A percentile compares a stretch with the other conserved stretches of the same genome.
These are phyloP conservation scores for Marisa cornuarietis DNA, from an alignment of 1,140 invertebrate species.

Conservation along the genomic window DNA sequence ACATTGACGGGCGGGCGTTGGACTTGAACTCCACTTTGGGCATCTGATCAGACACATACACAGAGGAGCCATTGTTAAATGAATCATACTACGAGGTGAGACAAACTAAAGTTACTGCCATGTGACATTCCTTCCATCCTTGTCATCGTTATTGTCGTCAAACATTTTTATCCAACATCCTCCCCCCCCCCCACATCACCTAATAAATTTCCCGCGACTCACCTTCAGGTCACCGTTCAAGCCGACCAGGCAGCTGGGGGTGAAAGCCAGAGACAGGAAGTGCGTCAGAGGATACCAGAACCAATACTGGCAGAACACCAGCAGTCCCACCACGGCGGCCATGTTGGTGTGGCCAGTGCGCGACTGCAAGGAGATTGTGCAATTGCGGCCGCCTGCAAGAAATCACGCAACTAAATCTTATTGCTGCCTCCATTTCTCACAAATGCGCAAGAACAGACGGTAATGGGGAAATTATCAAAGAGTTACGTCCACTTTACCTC, in stretches of 20 bases:
- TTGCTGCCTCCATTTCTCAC: neutral
- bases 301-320: slow-evolving; percentile 99
- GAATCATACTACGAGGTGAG: neutral
- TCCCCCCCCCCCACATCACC: neutral
- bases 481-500: neutral
- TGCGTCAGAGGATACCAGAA: slow-evolving; percentile 99
- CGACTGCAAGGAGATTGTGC: slow-evolving; percentile 94
- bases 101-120: too few species aligned
- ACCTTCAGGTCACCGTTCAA: slow-evolving; percentile 92
- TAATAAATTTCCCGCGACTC: neutral
- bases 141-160: too few species aligned
- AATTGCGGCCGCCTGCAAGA: slow-evolving; percentile 90
- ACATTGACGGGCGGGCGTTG: slow-evolving; percentile 92
- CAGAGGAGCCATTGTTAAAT: neutral
- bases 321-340: slow-evolving; percentile 95
- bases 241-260: slow-evolving; percentile 94
- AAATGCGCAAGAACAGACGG: neutral
- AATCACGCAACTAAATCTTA: slow-evolving; percentile 37
- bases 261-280: slow-evolving; percentile 94
- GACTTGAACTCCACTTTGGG: slow-evolving; percentile 93
- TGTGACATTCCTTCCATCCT: too few species aligned
- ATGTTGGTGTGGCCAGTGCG: slow-evolving; percentile 98
- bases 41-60: slow-evolving; percentile 74
- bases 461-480: neutral
- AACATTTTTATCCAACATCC: too few species aligned